phyloP scores from a whole-genome alignment of 1,140 invertebrate genomes.

The Dysdera silvatica region DNA sequence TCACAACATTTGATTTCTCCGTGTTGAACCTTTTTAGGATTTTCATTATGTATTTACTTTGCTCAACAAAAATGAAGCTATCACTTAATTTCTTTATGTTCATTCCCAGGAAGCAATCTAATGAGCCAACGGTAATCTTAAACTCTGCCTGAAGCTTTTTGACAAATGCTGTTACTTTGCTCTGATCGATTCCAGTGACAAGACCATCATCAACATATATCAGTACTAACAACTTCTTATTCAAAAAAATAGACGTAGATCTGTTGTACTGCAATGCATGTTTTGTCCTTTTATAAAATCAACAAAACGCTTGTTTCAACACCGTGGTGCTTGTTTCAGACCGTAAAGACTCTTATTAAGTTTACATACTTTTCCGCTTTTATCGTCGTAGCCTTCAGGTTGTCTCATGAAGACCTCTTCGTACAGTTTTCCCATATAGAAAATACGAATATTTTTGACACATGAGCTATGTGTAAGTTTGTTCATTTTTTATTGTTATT shows the following conservation, averaged over 20 bases:
- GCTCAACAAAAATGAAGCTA: slow-evolving; percentile 11
- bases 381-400: slow-evolving; percentile 41
- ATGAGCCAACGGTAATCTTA: neutral
- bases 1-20: neutral
- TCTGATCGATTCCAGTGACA: neutral
- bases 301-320: slow-evolving; percentile 41
- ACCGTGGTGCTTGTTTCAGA: slow-evolving; percentile 43
- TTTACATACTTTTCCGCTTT: slow-evolving; percentile 29
- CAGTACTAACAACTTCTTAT: slow-evolving; percentile 8
- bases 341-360: slow-evolving; percentile 44
- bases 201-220: slow-evolving; percentile 36
- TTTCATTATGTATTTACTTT: slow-evolving; percentile 4
- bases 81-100: slow-evolving; percentile 25
- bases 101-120: slow-evolving; percentile 27
- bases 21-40: slow-evolving; percentile 32
- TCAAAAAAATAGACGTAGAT: slow-evolving; percentile 9
- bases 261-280: slow-evolving; percentile 7
- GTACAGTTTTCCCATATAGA: slow-evolving; percentile 8
- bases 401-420: slow-evolving; percentile 43
- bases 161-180: slow-evolving; percentile 4
- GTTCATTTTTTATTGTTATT: no score
- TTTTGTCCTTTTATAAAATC: slow-evolving; percentile 5
- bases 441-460: no score
- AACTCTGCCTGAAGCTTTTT: slow-evolving; percentile 8
- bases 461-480: no score